These are phyloP conservation scores for Orientallactaga bullata DNA, from an alignment of 2,113 vertebrate species.

Conservation along the genomic window DNA sequence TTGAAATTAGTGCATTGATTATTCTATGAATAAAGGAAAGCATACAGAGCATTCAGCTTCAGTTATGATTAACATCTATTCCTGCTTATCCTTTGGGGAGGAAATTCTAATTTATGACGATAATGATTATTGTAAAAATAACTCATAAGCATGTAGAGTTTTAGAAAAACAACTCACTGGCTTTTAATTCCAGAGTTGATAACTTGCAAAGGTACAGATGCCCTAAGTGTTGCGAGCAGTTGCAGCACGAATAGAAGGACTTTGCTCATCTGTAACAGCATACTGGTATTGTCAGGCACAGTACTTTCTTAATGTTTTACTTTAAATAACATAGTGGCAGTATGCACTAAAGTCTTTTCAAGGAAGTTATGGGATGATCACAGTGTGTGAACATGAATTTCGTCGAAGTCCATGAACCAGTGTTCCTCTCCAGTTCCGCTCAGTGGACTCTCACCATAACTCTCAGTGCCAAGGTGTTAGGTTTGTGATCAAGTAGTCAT, in stretches of 20 bases:
- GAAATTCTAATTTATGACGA: conserved; percentile 62
- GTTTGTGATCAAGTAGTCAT: neutral
- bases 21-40: conserved; percentile 18
- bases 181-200: conserved; percentile 63
- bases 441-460: neutral
- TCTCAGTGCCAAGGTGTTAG: neutral
- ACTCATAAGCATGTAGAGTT: conserved; percentile 66
- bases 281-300: conserved; percentile 6
- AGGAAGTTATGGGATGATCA: neutral
- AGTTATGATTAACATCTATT: conserved; percentile 32
- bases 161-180: conserved; percentile 62
- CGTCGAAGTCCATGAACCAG: neutral
- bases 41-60: conserved; percentile 2
- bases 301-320: conserved; percentile 28
- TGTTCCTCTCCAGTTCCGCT: neutral
- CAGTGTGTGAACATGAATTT: neutral
- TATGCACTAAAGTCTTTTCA: neutral
- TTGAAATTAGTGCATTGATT: neutral
- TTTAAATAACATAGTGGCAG: conserved; percentile 43
- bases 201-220: conserved; percentile 58
- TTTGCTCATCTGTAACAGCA: conserved; percentile 19
- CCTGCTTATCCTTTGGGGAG: conserved; percentile 30
- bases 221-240: conserved; percentile 49
- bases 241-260: conserved; percentile 59
- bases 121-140: conserved; percentile 64